A percentile compares a stretch with the other conserved stretches of the same genome.
Evolutionary conservation across 2,888 invertebrate genomes (phyloP).

Genomic region (Allolobophora icterica): DNA sequence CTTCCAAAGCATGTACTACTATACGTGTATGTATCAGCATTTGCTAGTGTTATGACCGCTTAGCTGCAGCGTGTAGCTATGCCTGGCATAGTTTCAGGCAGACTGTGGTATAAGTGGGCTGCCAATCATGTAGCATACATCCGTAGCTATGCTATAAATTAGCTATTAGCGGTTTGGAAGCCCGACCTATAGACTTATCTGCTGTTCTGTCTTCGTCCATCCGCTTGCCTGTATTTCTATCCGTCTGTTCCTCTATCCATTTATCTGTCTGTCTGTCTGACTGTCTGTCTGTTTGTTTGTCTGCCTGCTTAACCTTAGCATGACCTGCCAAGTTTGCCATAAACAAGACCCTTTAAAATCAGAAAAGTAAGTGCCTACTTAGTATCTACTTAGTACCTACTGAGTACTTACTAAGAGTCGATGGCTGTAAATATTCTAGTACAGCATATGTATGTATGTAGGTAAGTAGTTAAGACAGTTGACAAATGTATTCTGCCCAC

Average conservation of each 20-base stretch:
- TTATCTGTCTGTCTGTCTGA: neutral
- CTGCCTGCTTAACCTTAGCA: neutral
- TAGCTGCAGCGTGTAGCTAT: neutral
- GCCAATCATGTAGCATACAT: neutral
- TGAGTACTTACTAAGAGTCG: too few relatives aligned
- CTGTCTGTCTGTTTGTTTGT: neutral
- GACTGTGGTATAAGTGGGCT: neutral
- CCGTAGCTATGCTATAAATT: neutral
- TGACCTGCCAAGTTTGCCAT: too few relatives aligned
- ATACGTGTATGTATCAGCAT: neutral
- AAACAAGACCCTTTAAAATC: too few relatives aligned
- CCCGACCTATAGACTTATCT: neutral
- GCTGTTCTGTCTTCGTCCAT: neutral
- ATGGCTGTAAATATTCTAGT: too few relatives aligned
- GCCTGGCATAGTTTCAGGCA: neutral
- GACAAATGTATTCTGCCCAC: too few relatives aligned
- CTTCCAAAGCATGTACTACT: neutral
- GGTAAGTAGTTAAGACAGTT: too few relatives aligned
- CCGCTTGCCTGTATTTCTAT: neutral
- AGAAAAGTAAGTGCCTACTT: too few relatives aligned
- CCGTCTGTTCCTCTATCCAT: neutral
- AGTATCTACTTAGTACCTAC: too few relatives aligned
- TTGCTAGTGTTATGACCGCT: neutral
- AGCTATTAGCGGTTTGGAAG: neutral
- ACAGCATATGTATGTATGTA: too few relatives aligned